Percentiles rank a stretch among this genome's conserved stretches.
Evolutionary conservation across 1,140 invertebrate species (phyloP).

Genomic region (Papilio machaon): DNA sequence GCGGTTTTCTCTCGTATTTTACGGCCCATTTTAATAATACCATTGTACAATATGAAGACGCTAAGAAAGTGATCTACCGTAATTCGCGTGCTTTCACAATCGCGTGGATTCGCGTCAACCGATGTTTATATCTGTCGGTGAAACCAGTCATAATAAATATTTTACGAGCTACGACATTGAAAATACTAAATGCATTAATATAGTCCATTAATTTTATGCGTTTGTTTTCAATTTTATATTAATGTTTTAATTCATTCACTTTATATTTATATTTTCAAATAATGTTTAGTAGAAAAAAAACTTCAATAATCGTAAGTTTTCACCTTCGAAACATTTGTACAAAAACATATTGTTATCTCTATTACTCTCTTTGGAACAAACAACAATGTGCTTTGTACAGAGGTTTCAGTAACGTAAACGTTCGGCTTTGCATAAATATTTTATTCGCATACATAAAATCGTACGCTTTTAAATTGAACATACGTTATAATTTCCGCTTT

Average conservation of each 20-base stretch:
- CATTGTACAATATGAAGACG: conserved; percentile 14
- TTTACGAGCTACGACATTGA: conserved; percentile 4
- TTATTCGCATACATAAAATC: background rate
- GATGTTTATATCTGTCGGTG: conserved; percentile 30
- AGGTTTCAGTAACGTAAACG: background rate
- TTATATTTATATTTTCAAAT: too few species aligned
- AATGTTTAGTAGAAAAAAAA: too few species aligned
- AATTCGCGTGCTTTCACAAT: conserved; percentile 36
- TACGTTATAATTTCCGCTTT: conserved; percentile 11
- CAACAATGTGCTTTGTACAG: background rate
- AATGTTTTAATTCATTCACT: too few species aligned
- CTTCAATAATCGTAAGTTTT: too few species aligned
- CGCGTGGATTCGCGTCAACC: conserved; percentile 20
- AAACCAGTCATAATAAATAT: conserved; percentile 24
- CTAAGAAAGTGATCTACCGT: conserved; percentile 34
- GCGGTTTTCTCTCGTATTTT: conserved; percentile 11
- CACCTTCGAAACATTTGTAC: too few species aligned
- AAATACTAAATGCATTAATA: background rate
- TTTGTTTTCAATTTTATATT: background rate
- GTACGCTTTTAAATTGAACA: background rate
- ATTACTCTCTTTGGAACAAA: too few species aligned
- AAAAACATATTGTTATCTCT: too few species aligned
- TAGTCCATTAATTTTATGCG: background rate
- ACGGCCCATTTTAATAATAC: conserved; percentile 11
- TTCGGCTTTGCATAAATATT: background rate